Evolutionary conservation across 2,797 vertebrate genomes (phyloP).

Genomic region (Micropoecilia bifurca): DNA sequence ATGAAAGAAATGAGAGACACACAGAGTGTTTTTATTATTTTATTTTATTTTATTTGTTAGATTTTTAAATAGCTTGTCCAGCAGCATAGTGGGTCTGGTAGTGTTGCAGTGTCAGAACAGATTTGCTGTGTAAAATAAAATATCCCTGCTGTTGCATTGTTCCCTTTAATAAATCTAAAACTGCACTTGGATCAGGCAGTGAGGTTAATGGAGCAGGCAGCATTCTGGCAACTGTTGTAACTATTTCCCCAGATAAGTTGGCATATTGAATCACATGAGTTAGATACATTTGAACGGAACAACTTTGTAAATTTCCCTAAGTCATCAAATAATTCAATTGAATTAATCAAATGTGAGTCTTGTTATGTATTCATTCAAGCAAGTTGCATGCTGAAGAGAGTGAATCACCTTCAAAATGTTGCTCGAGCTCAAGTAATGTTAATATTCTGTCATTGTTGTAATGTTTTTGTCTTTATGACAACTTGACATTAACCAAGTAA

Average conservation of each 20-base stretch:
- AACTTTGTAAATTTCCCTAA: background rate
- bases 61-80: background rate
- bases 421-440: background rate
- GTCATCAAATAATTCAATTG: background rate
- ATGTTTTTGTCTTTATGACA: no score
- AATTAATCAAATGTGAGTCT: background rate
- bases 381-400: background rate
- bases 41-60: background rate
- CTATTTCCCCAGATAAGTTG: background rate
- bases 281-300: background rate
- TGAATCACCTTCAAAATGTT: background rate
- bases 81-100: background rate
- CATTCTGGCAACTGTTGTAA: background rate
- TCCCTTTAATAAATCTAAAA: background rate
- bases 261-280: background rate
- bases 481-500: no score
- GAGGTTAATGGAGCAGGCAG: background rate
- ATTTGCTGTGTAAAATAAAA: background rate
- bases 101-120: background rate
- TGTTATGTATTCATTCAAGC: background rate
- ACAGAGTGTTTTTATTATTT: background rate
- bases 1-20: conserved; percentile 3
- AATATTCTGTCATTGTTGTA: background rate
- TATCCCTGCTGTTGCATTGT: background rate
- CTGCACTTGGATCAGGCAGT: background rate